Conservation (phyloP, 2,797 vertebrate genomes). For the Poecile montanus region DNA sequence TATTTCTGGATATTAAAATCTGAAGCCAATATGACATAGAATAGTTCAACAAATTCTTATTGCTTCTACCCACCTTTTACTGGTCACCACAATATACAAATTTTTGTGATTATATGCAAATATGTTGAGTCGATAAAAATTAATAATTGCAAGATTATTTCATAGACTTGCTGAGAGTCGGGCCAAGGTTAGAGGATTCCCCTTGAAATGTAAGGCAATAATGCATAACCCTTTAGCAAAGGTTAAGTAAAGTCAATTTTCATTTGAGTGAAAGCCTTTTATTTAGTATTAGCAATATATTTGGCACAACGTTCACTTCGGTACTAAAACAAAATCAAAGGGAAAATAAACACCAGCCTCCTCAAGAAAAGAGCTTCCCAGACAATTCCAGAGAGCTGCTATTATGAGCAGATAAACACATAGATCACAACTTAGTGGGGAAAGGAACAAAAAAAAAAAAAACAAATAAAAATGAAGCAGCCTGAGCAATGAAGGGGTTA, state of each 20-base stretch:
- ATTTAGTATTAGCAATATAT: slow-evolving; percentile 29
- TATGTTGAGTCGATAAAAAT: neutral
- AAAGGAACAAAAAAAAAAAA: neutral
- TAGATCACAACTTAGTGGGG: slow-evolving; percentile 18
- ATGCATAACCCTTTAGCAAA: neutral
- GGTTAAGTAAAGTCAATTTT: slow-evolving; percentile 47
- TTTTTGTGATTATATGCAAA: neutral
- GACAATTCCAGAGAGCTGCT: neutral
- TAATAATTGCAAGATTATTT: neutral
- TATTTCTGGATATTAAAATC: neutral
- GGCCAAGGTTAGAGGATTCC: neutral
- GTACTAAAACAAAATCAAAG: slow-evolving; percentile 16
- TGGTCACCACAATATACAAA: neutral
- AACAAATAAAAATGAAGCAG: neutral
- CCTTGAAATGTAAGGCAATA: slow-evolving; percentile 2
- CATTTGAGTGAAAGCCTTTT: slow-evolving; percentile 48
- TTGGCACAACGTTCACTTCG: slow-evolving; percentile 9
- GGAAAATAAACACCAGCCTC: neutral
- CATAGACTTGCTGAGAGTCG: neutral
- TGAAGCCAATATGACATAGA: neutral
- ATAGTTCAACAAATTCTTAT: no score
- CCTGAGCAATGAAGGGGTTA: slow-evolving; percentile 78
- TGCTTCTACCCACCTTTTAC: neutral
- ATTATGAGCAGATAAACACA: slow-evolving; percentile 4
- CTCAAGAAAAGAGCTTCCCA: neutral